Conservation (phyloP, 2,113 vertebrate genomes). For the Sigmodon hispidus region DNA sequence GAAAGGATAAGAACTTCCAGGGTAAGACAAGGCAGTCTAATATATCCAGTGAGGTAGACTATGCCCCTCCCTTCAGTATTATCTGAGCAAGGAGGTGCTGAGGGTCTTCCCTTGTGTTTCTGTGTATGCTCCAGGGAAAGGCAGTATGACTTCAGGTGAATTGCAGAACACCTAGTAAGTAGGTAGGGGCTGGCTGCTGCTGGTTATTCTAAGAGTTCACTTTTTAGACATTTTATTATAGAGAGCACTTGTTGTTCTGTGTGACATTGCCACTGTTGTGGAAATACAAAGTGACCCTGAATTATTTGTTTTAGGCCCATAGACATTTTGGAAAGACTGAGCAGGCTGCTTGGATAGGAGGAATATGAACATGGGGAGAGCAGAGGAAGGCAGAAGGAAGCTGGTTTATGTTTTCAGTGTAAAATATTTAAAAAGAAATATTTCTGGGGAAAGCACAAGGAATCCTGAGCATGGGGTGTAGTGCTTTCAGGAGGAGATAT, state of each 20-base stretch:
- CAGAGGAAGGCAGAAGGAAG: background rate
- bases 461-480: background rate
- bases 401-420: fast-evolving
- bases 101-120: background rate
- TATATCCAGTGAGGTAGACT: too few species aligned
- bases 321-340: too few species aligned
- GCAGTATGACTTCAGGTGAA: background rate
- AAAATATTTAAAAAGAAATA: background rate
- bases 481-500: background rate
- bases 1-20: too few species aligned
- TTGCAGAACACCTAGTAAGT: too few species aligned
- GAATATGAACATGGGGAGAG: background rate
- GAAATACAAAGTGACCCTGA: fast-evolving
- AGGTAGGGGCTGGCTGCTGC: too few species aligned
- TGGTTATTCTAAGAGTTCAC: background rate
- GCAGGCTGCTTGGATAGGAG: background rate
- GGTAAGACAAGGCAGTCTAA: too few species aligned
- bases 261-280: background rate
- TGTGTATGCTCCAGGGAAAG: background rate
- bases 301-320: background rate
- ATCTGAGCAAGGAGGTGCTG: too few species aligned
- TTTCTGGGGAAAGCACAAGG: background rate
- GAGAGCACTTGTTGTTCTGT: background rate
- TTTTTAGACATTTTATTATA: background rate
- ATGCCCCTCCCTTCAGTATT: too few species aligned